Base-by-base conservation (phyloP, 2,888 invertebrate genomes). In the Caenorhabditis panamensis region DNA sequence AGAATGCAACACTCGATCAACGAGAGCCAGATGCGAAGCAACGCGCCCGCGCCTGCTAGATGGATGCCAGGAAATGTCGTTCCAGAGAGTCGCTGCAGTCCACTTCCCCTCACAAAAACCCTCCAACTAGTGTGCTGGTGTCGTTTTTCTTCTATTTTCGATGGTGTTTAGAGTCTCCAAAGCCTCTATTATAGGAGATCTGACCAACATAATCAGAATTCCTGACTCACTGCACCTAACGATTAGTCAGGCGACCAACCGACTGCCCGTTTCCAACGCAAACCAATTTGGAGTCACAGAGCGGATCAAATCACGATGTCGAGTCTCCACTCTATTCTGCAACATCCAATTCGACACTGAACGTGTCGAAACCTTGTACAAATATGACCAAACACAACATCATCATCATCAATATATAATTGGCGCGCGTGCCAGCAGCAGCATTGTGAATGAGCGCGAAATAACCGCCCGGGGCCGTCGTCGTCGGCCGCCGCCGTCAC, bases 371-470 rank as follows among this genome's bases (percentile, higher is more conserved):
- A 58, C 64, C 58, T 66, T 51, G 64, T 66, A 73, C 51, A 73
- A 64, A 73, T 59, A 64, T 59, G 56, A 20, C 58, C 49, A 73
- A 58, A 73, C 41, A 73, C 68, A 77, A 68, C 77, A 77, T 78
- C 69, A 79, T 64, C 68, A 69, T 79, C 79, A 73, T 79, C 72
- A 79, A 79, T 79, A 79, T 73, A 79, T 79, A 79, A 79, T 79
- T 79, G 79, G 68, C 54, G 71, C 64, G 54, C 64, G 73, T 73
- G 66, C 73, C 73, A 73, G 22, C 64, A 71, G 37, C 71, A 64
- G 63, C 73, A 73, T 73, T 73, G 58, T 64, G 73, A 66, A 66
- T 73, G 73, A 73, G 66, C 73, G 66, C 66, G 59, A 73, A 73
- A 73, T 73, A 66, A 73, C 73, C 53, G 73, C 73, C 71, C 72